These are phyloP conservation scores for Pollachius pollachius DNA, from an alignment of 2,113 vertebrate species.

Conservation along the genomic window DNA sequence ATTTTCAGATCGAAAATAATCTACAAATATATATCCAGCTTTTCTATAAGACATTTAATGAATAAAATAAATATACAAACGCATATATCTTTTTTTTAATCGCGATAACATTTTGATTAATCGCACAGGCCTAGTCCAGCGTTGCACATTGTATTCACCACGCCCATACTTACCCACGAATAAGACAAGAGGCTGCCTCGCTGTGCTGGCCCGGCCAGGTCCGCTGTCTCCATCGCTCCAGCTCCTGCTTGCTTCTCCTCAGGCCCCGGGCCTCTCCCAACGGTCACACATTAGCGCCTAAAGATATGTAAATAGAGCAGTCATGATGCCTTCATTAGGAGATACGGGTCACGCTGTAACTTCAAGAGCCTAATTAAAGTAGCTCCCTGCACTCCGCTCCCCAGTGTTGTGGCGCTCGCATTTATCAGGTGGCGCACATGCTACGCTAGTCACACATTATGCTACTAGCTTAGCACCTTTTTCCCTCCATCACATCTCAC, in stretches of 20 bases:
- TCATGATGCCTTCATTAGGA: constrained; percentile 68
- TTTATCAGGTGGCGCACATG: constrained; percentile 36
- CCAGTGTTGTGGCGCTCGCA: constrained; percentile 32
- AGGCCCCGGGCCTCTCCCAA: constrained; percentile 53
- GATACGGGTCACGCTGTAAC: constrained; percentile 68
- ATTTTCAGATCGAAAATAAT: too few species aligned
- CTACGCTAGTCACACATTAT: constrained; percentile 26
- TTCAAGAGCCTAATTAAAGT: constrained; percentile 69
- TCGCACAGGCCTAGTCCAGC: too few species aligned
- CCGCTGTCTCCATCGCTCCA: constrained; percentile 25
- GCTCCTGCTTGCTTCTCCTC: constrained; percentile 19
- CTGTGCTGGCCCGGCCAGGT: not conserved
- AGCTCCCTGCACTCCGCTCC: constrained; percentile 47
- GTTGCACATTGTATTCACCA: too few species aligned
- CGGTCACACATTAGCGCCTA: constrained; percentile 62
- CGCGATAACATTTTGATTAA: too few species aligned
- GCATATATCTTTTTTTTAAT: too few species aligned
- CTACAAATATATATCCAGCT: too few species aligned
- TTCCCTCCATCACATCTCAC: not conserved
- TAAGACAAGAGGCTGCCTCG: not conserved
- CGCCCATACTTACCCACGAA: too few species aligned
- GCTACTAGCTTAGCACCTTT: constrained; percentile 33
- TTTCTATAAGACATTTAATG: too few species aligned
- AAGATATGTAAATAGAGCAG: constrained; percentile 72
- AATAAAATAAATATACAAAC: too few species aligned